Evolutionary conservation across 2,888 invertebrate species (phyloP).

Genomic region (Mesorhabditis spiculigera): DNA sequence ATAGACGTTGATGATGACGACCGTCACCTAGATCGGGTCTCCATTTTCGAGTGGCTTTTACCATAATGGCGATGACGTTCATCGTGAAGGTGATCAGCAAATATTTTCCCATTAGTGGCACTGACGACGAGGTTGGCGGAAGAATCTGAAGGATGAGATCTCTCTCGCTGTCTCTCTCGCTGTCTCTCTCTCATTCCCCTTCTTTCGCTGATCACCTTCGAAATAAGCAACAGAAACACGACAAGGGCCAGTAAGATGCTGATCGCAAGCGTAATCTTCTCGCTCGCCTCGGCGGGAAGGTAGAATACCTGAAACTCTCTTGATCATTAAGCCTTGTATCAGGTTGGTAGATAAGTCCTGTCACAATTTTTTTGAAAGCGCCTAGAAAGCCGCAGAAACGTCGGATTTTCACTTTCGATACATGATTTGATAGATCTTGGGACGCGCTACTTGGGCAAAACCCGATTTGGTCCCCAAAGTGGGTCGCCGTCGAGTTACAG

Average conservation of each 20-base stretch:
- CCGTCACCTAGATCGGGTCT: constrained; percentile 78
- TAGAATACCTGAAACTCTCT: constrained; percentile 74
- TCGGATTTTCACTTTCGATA: too few relatives aligned
- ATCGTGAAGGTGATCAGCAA: constrained; percentile 97
- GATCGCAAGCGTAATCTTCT: constrained; percentile 82
- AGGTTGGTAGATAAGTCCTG: too few relatives aligned
- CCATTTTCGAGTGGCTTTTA: constrained; percentile 59
- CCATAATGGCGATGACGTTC: constrained; percentile 98
- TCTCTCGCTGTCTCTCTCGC: not conserved
- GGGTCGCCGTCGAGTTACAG: too few relatives aligned
- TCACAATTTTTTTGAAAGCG: too few relatives aligned
- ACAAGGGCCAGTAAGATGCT: constrained; percentile 98
- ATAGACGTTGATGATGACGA: constrained; percentile 98
- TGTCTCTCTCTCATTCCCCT: too few relatives aligned
- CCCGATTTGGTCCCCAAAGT: too few relatives aligned
- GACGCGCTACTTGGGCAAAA: too few relatives aligned
- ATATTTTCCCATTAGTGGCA: constrained; percentile 98
- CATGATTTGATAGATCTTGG: too few relatives aligned
- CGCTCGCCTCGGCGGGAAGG: constrained; percentile 95
- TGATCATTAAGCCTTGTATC: not conserved
- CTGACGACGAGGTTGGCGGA: constrained; percentile 92
- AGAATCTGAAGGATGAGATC: constrained; percentile 68
- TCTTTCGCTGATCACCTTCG: constrained; percentile 71
- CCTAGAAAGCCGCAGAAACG: too few relatives aligned
- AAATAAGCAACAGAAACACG: constrained; percentile 95